Percentiles rank a stretch among this genome's conserved stretches.
phyloP scores from a whole-genome alignment of 2,113 vertebrate genomes.

The Pithys albifrons region DNA sequence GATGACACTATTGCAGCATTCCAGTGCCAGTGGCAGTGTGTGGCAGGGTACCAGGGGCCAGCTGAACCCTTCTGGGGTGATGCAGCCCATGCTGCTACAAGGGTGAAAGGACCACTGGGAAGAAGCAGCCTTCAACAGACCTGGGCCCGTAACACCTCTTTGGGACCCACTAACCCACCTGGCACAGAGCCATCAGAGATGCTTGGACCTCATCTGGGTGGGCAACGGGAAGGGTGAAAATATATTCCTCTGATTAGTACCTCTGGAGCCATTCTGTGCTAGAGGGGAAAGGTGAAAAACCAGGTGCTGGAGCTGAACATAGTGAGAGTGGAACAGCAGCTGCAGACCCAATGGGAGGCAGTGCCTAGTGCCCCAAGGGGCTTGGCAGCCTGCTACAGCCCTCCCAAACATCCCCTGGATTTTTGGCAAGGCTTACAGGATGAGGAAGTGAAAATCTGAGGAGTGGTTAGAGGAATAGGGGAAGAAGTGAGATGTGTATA shows the following conservation, averaged over 20 bases:
- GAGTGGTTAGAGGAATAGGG: neutral
- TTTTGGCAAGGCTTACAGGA: neutral
- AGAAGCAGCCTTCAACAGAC: neutral
- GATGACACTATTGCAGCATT: rapidly evolving
- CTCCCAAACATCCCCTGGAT: neutral
- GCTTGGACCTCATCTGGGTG: rapidly evolving
- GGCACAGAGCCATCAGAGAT: neutral
- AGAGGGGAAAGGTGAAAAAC: neutral
- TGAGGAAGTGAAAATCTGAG: neutral
- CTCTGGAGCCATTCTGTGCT: neutral
- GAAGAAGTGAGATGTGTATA: neutral
- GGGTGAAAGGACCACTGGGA: neutral
- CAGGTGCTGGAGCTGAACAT: neutral
- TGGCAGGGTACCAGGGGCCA: rapidly evolving
- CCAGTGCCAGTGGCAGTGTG: neutral
- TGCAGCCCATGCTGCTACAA: rapidly evolving
- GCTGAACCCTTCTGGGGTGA: rapidly evolving
- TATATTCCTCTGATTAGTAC: neutral
- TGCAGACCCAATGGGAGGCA: neutral
- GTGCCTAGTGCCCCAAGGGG: neutral
- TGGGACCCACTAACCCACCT: neutral
- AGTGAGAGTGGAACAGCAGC: neutral
- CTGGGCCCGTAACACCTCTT: neutral
- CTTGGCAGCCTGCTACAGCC: neutral
- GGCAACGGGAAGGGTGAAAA: neutral